A percentile compares a stretch with the other conserved stretches of the same genome.
Conservation (phyloP, 2,113 vertebrate genomes). For the Montifringilla adamsi region DNA sequence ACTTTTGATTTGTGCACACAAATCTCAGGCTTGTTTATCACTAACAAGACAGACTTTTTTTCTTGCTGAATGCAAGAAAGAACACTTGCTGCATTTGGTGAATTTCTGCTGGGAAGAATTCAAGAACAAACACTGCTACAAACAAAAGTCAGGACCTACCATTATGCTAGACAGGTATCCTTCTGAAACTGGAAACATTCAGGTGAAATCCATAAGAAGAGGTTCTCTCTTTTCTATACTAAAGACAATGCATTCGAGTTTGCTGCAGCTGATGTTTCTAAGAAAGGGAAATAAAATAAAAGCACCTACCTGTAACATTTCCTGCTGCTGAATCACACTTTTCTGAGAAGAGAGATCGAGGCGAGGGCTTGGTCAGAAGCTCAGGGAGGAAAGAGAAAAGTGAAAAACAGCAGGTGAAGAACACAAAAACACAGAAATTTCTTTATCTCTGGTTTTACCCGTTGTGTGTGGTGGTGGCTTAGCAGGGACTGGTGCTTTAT, state of each 20-base stretch:
- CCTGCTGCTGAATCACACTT: not conserved
- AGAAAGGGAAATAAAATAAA: not conserved
- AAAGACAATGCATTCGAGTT: not conserved
- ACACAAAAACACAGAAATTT: not conserved
- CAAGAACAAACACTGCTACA: not conserved
- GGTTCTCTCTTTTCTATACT: not conserved
- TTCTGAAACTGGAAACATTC: not conserved
- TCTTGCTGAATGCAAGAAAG: not conserved
- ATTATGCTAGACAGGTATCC: not conserved
- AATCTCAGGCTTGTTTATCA: not conserved
- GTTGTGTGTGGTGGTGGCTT: not conserved
- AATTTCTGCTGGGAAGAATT: not conserved
- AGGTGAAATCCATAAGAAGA: not conserved
- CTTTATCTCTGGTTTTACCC: not conserved
- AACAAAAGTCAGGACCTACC: not conserved
- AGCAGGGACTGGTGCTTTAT: not conserved
- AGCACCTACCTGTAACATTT: not conserved
- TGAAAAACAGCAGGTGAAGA: not conserved
- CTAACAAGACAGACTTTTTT: not conserved
- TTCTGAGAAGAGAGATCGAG: not conserved
- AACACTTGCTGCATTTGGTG: not conserved
- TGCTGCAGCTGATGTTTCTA: not conserved
- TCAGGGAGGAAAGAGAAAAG: not conserved
- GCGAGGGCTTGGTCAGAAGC: not conserved
- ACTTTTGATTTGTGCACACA: not conserved